phyloP scores from a whole-genome alignment of 92 coral and sea anemone genomes.

The Porites divaricata region DNA sequence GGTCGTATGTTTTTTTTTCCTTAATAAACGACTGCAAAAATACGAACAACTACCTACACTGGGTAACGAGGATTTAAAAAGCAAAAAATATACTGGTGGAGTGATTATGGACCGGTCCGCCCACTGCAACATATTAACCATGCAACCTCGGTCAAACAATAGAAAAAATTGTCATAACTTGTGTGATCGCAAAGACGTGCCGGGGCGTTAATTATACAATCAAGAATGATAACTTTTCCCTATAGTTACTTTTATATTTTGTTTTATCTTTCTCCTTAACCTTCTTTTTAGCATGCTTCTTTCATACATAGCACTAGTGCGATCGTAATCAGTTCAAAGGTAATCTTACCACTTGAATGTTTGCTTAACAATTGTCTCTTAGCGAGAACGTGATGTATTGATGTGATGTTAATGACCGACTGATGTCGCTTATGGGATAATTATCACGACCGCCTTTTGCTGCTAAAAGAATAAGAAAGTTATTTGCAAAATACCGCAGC shows the following conservation, averaged over 20 bases:
- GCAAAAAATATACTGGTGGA: neutral
- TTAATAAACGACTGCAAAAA: neutral
- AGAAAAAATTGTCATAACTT: neutral
- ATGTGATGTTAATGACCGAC: too few species aligned
- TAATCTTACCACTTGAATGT: neutral
- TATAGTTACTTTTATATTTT: neutral
- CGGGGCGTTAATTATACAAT: neutral
- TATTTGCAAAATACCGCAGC: too few species aligned
- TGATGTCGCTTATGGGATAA: too few species aligned
- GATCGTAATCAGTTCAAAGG: neutral
- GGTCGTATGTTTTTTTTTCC: neutral
- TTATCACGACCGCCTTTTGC: too few species aligned
- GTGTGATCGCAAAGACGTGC: neutral
- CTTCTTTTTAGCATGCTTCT: neutral
- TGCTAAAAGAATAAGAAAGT: too few species aligned
- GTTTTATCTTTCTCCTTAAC: too few species aligned
- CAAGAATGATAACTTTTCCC: neutral
- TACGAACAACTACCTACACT: conserved; percentile 29
- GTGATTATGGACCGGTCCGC: conserved; percentile 7
- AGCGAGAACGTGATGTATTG: neutral
- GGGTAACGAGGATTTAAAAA: conserved; percentile 21
- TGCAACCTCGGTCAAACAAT: neutral
- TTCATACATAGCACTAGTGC: neutral
- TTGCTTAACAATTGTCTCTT: conserved; percentile 24
- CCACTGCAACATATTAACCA: neutral